Base-by-base conservation (phyloP, 1,140 invertebrate genomes). In the Drosophila nigromelanica region DNA sequence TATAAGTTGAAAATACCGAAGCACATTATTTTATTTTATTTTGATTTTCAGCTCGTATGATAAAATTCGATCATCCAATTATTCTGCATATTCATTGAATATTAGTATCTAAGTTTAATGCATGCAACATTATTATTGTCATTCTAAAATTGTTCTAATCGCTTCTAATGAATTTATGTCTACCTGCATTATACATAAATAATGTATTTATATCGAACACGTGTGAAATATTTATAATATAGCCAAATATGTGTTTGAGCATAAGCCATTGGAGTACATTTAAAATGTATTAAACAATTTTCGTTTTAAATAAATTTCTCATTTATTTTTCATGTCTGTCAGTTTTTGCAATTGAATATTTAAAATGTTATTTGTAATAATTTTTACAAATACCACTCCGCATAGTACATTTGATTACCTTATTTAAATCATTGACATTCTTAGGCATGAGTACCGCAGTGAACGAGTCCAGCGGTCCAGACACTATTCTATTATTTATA, bases 401-500 rank as follows among this genome's bases (percentile, higher is more conserved):
- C 11, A 48, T 12, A 45, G 39, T 14, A 5, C 18, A 27, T 7
- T 14, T 5, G 6, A 69, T 79, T 72, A 91, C 90, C 78, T 91
- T 90, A 90, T 91, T 89, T 72, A 90, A 91, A 54, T 90, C 89
- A 40, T 79, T 73, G 50, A 77, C 73, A 66, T 85, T 78, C 40
- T 90, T 90, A n/a, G 90, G 86, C 67, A 91, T 76, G 27, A 92
- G 76, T n/a, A 78, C 61, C 48, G 83, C 89, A 24, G 81, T 60
- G 1, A 91, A 62, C 33, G 90, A 91, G 5, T 90, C 83, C 75
- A 91, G 58, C 60, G 90, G 90, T 10, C 90, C 90, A 63, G 91
- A 92, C 77, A 81, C 90, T 80, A 83, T 89, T 90, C 77, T 90
- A 79, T 81, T 81, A 50, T 90, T 83, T 80, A 90, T 89, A 55